A percentile compares a stretch with the other conserved stretches of the same genome.
Evolutionary conservation across 2,888 invertebrate genomes (phyloP).

Genomic region (Ectemnius continuus): DNA sequence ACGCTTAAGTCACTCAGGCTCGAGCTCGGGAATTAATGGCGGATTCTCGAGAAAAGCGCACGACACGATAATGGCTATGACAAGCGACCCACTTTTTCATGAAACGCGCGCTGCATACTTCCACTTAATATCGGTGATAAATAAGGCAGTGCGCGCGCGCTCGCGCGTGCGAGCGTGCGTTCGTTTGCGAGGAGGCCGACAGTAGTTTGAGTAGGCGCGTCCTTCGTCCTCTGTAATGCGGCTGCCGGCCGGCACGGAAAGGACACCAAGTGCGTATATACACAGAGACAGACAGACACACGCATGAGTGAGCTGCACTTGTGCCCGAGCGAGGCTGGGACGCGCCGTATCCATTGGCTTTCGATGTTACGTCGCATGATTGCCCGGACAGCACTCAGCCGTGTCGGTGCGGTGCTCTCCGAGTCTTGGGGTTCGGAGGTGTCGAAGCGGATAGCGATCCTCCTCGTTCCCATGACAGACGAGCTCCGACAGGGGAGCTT

Average conservation of each 20-base stretch:
- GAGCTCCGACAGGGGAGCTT: too few species aligned
- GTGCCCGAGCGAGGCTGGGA: too few species aligned
- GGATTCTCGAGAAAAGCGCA: conserved; percentile 42
- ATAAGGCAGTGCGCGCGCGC: conserved; percentile 42
- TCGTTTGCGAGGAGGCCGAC: conserved; percentile 30
- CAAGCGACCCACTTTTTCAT: conserved; percentile 54
- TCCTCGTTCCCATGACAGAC: not conserved
- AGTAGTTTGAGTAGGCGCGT: conserved; percentile 27
- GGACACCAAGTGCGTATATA: too few species aligned
- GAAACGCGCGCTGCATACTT: conserved; percentile 37
- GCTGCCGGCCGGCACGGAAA: not conserved
- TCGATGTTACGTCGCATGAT: too few species aligned
- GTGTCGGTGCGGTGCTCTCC: not conserved
- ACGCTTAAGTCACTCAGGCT: conserved; percentile 35
- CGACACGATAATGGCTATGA: conserved; percentile 59
- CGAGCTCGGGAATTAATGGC: conserved; percentile 34
- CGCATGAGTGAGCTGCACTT: too few species aligned
- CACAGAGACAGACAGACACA: too few species aligned
- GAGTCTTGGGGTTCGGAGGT: not conserved
- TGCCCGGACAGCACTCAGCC: not conserved
- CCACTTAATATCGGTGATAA: conserved; percentile 57
- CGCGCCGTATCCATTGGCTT: too few species aligned
- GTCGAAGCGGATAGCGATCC: not conserved
- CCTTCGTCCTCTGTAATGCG: conserved; percentile 24
- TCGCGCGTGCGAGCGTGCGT: not conserved